A percentile compares a stretch with the other conserved stretches of the same genome.
These are phyloP conservation scores for Lamprotornis superbus DNA, from an alignment of 2,113 vertebrate species.

Conservation along the genomic window DNA sequence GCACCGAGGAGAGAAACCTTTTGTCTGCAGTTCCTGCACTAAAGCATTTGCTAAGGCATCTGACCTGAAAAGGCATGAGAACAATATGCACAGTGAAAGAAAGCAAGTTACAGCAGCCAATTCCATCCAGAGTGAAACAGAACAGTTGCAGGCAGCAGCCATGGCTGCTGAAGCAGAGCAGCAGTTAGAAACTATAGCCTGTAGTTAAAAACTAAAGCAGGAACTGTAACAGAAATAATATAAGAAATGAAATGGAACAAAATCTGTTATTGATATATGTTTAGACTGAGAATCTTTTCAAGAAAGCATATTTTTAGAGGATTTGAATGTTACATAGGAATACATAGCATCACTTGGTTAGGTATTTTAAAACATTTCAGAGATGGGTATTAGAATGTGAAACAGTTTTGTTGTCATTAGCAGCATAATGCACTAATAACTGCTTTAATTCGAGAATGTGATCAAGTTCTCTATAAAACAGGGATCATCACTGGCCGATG, in stretches of 20 bases:
- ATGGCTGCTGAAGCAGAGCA: constrained; percentile 92
- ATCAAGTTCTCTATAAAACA: constrained; percentile 23
- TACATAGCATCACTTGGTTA: background rate
- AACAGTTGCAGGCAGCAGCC: constrained; percentile 83
- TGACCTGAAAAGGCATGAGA: constrained; percentile 97
- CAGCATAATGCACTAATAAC: constrained; percentile 37
- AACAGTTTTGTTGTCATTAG: constrained; percentile 40
- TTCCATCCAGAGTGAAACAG: constrained; percentile 88
- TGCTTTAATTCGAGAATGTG: constrained; percentile 41
- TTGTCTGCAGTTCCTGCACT: constrained; percentile 95
- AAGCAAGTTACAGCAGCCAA: constrained; percentile 88
- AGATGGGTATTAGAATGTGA: constrained; percentile 38
- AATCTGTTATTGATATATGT: background rate
- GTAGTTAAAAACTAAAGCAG: constrained; percentile 70
- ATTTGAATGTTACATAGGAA: constrained; percentile 27
- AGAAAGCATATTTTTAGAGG: constrained; percentile 20
- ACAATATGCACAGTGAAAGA: constrained; percentile 99
- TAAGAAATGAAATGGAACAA: background rate
- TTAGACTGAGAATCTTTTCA: constrained; percentile 18
- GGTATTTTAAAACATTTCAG: constrained; percentile 41
- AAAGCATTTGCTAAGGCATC: constrained; percentile 99
- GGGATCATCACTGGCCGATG: background rate
- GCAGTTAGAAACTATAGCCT: constrained; percentile 82
- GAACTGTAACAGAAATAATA: background rate
- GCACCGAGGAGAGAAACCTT: constrained; percentile 95